phyloP scores from a whole-genome alignment of 2,113 vertebrate genomes.

The Chelonoidis abingdonii region DNA sequence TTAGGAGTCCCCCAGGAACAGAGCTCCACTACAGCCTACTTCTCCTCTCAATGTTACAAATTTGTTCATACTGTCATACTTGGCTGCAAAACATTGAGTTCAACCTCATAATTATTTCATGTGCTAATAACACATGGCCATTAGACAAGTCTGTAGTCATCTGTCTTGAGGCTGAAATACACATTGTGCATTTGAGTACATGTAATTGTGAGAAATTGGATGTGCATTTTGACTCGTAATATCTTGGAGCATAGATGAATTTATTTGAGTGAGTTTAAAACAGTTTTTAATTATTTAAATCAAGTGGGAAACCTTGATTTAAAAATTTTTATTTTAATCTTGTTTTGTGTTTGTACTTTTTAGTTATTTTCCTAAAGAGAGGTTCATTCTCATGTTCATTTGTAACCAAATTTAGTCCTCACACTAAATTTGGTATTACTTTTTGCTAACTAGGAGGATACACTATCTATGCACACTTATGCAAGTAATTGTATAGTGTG shows the following conservation, averaged over 20 bases:
- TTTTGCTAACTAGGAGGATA: no score
- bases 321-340: background rate
- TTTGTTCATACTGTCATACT: background rate
- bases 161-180: background rate
- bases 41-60: background rate
- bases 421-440: no score
- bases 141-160: rapidly evolving
- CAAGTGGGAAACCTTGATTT: background rate
- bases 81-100: background rate
- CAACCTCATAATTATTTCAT: background rate
- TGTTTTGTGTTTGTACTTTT: no score
- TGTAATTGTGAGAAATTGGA: background rate
- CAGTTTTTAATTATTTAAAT: background rate
- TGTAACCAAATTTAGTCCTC: background rate
- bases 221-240: background rate
- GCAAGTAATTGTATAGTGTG: no score
- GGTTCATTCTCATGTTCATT: background rate
- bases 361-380: no score
- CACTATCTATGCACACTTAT: no score
- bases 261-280: background rate
- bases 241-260: background rate
- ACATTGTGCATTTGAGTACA: background rate
- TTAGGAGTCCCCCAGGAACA: background rate
- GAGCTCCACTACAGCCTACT: background rate
- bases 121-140: background rate